Percentiles rank a stretch among this genome's conserved stretches.
Evolutionary conservation across 1,140 invertebrate genomes (phyloP).

Genomic region (Trichonephila inaurata): DNA sequence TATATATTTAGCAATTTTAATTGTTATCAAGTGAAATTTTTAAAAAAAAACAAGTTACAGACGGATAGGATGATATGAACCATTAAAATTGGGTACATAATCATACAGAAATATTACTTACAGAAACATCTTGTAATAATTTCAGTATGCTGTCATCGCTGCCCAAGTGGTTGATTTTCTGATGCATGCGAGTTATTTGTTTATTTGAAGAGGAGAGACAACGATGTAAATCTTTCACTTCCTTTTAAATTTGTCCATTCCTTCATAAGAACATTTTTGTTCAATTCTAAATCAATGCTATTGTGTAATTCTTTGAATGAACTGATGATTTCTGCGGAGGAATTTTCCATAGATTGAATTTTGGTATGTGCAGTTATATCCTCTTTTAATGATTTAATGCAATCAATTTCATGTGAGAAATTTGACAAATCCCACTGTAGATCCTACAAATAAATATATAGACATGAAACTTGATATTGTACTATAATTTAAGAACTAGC

Average conservation of each 20-base stretch:
- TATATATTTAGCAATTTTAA: too few relatives aligned
- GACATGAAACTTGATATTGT: neutral
- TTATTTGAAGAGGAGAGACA: neutral
- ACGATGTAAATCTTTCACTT: neutral
- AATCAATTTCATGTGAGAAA: neutral
- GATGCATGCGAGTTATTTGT: neutral
- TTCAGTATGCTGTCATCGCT: conserved; percentile 6
- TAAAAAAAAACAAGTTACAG: neutral
- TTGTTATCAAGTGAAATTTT: neutral
- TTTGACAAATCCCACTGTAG: neutral
- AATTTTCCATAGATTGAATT: neutral
- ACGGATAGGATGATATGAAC: neutral
- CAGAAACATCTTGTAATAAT: conserved; percentile 14
- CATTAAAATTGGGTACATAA: neutral
- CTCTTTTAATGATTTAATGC: neutral
- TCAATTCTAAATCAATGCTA: conserved; percentile 4
- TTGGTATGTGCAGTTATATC: neutral
- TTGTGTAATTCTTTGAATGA: neutral
- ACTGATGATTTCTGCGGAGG: neutral
- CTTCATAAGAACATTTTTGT: neutral
- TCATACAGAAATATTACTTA: neutral
- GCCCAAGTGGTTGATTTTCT: conserved; percentile 2
- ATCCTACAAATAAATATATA: neutral
- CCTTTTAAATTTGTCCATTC: neutral
- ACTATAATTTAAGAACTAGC: too few relatives aligned